phyloP scores from a whole-genome alignment of 2,888 invertebrate species.

The Zelleria hepariella region DNA sequence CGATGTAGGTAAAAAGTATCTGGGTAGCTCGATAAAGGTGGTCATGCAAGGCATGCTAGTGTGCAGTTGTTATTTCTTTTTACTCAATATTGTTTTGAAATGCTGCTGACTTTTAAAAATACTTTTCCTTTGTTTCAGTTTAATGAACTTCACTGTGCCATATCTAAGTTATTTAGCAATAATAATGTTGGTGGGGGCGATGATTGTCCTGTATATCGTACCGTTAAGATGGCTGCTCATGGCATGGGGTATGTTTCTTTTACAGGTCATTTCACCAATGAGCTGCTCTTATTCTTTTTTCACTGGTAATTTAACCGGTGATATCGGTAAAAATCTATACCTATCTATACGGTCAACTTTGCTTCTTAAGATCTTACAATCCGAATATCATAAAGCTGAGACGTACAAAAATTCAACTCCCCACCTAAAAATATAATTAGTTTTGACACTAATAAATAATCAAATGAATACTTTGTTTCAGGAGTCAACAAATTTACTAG shows the following conservation, averaged over 20 bases:
- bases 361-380: too few species aligned
- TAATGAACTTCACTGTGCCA: constrained; percentile 97
- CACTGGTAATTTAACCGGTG: too few species aligned
- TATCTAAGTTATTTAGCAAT: constrained; percentile 96
- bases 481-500: constrained; percentile 93
- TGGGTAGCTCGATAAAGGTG: too few species aligned
- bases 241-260: constrained; percentile 81
- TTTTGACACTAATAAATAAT: too few species aligned
- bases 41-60: too few species aligned
- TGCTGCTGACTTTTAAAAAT: neutral
- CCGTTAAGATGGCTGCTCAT: constrained; percentile 91
- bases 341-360: too few species aligned
- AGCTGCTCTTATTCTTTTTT: neutral
- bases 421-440: too few species aligned
- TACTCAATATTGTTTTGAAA: neutral
- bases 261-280: neutral
- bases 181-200: constrained; percentile 78
- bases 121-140: constrained; percentile 66
- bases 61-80: too few species aligned
- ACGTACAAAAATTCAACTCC: too few species aligned
- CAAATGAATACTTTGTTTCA: constrained; percentile 21
- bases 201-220: constrained; percentile 87
- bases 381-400: too few species aligned
- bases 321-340: too few species aligned
- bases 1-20: too few species aligned